Evolutionary conservation across 2,113 vertebrate species (phyloP), one percentile per base, ranked within the genome.

Genomic region (Etheostoma cragini): DNA sequence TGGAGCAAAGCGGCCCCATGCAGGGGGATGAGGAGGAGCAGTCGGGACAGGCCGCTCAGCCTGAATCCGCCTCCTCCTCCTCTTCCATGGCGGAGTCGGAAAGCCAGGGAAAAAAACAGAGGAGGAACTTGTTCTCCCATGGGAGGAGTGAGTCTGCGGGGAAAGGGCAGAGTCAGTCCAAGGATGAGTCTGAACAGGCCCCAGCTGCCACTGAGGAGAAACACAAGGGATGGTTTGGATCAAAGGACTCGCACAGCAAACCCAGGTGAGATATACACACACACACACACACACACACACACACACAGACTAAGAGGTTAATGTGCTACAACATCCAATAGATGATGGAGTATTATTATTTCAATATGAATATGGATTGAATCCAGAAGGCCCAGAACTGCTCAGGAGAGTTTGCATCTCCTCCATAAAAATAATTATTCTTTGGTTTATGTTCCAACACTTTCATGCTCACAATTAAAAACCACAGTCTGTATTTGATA

Each of bases 221-320:
- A 87, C 92, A 86, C 69, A 96, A 87, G 91, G 84, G 96, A 74
- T 97, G 97, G 97, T 98, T 98, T 21, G 94, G 96, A 54, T 95
- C 95, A 6, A 97, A 96, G 95, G 98, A 99, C 24, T 38, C 92
- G 26, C 95, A 95, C 87, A 96, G 95, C 81, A 98, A 97, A 93
- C 96, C 96, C 91, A 99, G 98, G 98, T 99, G 94, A 88, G 97
- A 93, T 3, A 6, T 8, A 42, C 38, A 42, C 38, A 42, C 38
- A 42, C 38, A 42, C 38, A 42, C 38, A 42, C 38, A 42, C 38
- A 42, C 38, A 42, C 38, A 42, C 38, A 42, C 38, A 42, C 38
- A 42, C 38, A 42, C 38, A 42, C 61, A 57, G 60, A 33, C 16
- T 1, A 42, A 76, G 54, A 3, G 21, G 49, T 35, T 58, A 35